Evolutionary conservation across 1,140 invertebrate genomes (phyloP).

Genomic region (Heliothis virescens): DNA sequence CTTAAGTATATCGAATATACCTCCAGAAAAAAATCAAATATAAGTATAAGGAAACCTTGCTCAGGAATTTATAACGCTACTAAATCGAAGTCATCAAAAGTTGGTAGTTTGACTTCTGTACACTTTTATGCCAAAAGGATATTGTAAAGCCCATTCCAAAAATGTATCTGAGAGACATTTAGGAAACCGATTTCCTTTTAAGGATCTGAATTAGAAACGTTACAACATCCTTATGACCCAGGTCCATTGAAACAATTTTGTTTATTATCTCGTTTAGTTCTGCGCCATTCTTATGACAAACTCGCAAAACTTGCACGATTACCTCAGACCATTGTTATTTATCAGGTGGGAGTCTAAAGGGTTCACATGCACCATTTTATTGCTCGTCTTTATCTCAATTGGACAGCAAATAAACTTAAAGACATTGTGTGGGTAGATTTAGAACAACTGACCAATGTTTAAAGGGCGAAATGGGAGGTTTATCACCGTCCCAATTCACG

Average conservation of each 20-base stretch:
- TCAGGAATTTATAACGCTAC: no score
- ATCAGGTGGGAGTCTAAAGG: slow-evolving; percentile 29
- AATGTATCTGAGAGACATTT: background rate
- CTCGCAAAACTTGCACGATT: slow-evolving; percentile 21
- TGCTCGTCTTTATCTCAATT: slow-evolving; percentile 42
- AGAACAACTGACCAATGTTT: slow-evolving; percentile 2
- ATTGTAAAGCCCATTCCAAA: background rate
- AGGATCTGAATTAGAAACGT: slow-evolving; percentile 22
- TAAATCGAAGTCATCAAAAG: no score
- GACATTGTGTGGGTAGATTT: slow-evolving; percentile 27
- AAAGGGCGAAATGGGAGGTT: slow-evolving; percentile 34
- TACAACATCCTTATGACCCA: slow-evolving; percentile 10
- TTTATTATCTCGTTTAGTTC: slow-evolving; percentile 8
- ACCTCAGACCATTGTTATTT: slow-evolving; percentile 45
- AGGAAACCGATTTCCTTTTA: background rate
- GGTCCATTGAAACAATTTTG: background rate
- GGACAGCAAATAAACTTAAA: slow-evolving; percentile 28
- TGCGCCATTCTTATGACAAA: background rate
- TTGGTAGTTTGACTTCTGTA: no score
- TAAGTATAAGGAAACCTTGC: no score
- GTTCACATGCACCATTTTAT: slow-evolving; percentile 37
- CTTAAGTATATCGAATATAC: no score
- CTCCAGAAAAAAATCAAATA: no score
- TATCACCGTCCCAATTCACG: slow-evolving; percentile 23
- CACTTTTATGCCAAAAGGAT: background rate